These are phyloP conservation scores for Cataglyphis rosenhaueri DNA, from an alignment of 2,888 invertebrate species.

Conservation along the genomic window DNA sequence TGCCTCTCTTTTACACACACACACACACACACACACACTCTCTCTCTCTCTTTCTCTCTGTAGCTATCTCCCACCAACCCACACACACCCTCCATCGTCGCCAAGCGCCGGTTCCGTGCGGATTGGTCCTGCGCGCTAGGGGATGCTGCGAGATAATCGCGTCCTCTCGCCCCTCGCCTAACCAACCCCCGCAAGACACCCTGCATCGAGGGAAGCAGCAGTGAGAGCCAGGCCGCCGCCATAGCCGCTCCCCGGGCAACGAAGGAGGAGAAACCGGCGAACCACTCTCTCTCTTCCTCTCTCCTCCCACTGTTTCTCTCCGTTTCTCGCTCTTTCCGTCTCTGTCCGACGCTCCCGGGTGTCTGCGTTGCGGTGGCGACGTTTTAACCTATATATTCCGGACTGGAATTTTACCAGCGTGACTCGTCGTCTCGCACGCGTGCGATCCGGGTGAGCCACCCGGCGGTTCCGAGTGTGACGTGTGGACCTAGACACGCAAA, in stretches of 20 bases:
- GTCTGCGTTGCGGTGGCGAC: slow-evolving; percentile 48
- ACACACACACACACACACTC: background rate
- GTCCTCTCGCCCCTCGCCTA: slow-evolving; percentile 62
- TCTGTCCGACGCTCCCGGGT: slow-evolving; percentile 40
- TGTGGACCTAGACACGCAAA: slow-evolving; percentile 50
- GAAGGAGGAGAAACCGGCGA: slow-evolving; percentile 71
- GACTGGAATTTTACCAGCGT: slow-evolving; percentile 40
- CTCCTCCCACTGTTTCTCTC: slow-evolving; percentile 54
- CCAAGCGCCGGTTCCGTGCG: slow-evolving; percentile 58
- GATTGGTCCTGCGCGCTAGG: slow-evolving; percentile 82
- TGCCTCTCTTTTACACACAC: background rate
- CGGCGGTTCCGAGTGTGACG: slow-evolving; percentile 5
- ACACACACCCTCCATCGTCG: slow-evolving; percentile 52
- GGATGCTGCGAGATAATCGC: slow-evolving; percentile 82
- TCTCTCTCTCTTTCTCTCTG: background rate
- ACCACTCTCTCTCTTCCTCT: slow-evolving; percentile 66
- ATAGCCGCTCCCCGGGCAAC: slow-evolving; percentile 84
- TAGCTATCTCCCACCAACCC: slow-evolving; percentile 13
- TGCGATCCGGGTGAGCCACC: slow-evolving; percentile 23
- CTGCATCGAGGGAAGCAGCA: slow-evolving; percentile 74
- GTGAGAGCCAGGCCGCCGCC: slow-evolving; percentile 85
- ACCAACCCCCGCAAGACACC: slow-evolving; percentile 59
- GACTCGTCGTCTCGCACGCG: slow-evolving; percentile 48
- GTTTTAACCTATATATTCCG: slow-evolving; percentile 48
- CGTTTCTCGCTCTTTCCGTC: slow-evolving; percentile 42